Conservation (phyloP, 2,113 vertebrate species). For the Oryzias celebensis region DNA sequence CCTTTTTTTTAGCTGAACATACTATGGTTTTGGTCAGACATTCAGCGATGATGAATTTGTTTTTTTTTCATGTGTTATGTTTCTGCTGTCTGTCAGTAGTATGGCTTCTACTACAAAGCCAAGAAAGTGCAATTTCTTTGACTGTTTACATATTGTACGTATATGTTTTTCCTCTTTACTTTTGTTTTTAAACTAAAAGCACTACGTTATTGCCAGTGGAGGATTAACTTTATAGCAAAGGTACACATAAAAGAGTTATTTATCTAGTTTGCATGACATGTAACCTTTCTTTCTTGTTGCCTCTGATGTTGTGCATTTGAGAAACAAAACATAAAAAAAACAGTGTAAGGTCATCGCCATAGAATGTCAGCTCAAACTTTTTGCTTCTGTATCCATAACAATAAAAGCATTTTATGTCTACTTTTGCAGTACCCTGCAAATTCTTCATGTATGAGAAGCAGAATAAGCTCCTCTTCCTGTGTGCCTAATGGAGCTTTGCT, state of each 20-base stretch:
- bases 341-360: constrained; percentile 65
- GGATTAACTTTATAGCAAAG: constrained; percentile 78
- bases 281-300: constrained; percentile 74
- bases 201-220: constrained; percentile 78
- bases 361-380: constrained; percentile 72
- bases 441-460: constrained; percentile 11
- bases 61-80: constrained; percentile 46
- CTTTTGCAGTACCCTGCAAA: constrained; percentile 38
- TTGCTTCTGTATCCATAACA: constrained; percentile 74
- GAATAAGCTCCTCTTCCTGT: constrained; percentile 1
- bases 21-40: constrained; percentile 65
- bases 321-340: constrained; percentile 58
- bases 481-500: constrained; percentile 22
- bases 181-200: constrained; percentile 70
- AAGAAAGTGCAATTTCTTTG: constrained; percentile 79
- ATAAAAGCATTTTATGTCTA: constrained; percentile 76
- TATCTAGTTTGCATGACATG: constrained; percentile 80
- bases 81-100: constrained; percentile 67
- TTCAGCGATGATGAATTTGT: constrained; percentile 66
- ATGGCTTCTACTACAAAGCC: constrained; percentile 66
- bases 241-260: constrained; percentile 74
- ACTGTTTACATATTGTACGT: constrained; percentile 77
- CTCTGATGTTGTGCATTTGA: constrained; percentile 69
- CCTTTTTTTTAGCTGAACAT: constrained; percentile 40
- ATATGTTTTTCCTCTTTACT: constrained; percentile 61